phyloP scores from a whole-genome alignment of 2,113 vertebrate species.

The Himantopus leucocephalus region DNA sequence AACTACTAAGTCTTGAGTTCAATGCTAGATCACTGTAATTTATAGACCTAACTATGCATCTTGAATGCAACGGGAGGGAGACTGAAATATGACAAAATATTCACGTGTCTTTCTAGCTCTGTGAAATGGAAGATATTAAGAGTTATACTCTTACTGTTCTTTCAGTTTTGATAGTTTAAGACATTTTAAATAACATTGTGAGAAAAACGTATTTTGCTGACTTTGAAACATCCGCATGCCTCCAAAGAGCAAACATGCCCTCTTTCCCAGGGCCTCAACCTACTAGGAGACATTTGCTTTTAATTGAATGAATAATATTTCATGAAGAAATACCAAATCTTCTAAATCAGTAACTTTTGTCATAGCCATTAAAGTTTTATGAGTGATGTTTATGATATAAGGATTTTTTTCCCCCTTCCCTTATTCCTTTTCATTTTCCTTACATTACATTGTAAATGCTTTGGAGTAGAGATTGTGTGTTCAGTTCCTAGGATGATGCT shows the following conservation, averaged over 20 bases:
- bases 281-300: background rate
- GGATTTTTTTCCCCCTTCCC: too few relatives aligned
- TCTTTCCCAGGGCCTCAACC: background rate
- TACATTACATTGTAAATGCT: background rate
- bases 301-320: background rate
- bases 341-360: background rate
- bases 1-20: background rate
- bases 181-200: background rate
- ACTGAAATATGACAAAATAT: background rate
- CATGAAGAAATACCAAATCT: background rate
- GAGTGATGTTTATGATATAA: background rate
- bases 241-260: background rate
- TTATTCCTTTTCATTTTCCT: background rate
- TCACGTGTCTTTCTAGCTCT: background rate
- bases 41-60: background rate
- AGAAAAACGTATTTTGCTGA: background rate
- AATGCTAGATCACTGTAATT: background rate
- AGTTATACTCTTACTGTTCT: background rate
- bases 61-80: background rate
- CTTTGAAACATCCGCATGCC: background rate
- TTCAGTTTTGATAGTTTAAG: background rate
- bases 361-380: background rate
- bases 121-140: background rate
- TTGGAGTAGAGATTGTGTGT: background rate
- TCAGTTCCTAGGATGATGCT: background rate